Evolutionary conservation across 2,888 invertebrate genomes (phyloP), one percentile per base, ranked within the genome.

Genomic region (Drosophila maculinotata): DNA sequence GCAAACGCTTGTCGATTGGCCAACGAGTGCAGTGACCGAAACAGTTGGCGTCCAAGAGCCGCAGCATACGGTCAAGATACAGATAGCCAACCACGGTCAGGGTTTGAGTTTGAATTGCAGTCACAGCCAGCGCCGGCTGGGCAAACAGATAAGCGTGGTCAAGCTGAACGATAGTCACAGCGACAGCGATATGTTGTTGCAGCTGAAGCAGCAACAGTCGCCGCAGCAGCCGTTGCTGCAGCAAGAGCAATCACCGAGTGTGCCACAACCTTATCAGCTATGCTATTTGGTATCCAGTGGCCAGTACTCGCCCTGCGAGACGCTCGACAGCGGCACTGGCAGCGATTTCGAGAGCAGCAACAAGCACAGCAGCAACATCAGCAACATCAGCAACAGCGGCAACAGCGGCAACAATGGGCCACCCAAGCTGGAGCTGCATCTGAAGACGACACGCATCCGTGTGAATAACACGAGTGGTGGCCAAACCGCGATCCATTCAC

Each of bases 321-420:
- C 96, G 0, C 90, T 96, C 69, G 96, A 96, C 91, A 96, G 96
- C 60, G 96, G 96, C 41, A 96, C 96, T 30, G 96, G 96, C 92
- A 96, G 96, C 90, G 96, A 96, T 91, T 92, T 96, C 80, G 96
- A 96, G 63, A 90, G 86, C 48, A 77, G 75, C 23, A 79, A 81
- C 8, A 73, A 83, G 0, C 73, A 69, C 12, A 77, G 65, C 56
- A 64, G 57, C 48, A 78, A 95, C 57, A 57, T 36, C 26, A 65
- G 41, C 20, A 54, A 15, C 33, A 45, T 2, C 30, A 30, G 3
- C 14, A 26, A n/a, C n/a, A n/a, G 12, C 91, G 75, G 53, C 56
- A 60, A 48, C 53, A 78, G 95, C 57, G 53, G 23, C 35, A 70
- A 44, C 15, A 60, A 28, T 9, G 39, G 9, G 1, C 87, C 90